Evolutionary conservation across 1,140 invertebrate genomes (phyloP).

Genomic region (Ips typographus): DNA sequence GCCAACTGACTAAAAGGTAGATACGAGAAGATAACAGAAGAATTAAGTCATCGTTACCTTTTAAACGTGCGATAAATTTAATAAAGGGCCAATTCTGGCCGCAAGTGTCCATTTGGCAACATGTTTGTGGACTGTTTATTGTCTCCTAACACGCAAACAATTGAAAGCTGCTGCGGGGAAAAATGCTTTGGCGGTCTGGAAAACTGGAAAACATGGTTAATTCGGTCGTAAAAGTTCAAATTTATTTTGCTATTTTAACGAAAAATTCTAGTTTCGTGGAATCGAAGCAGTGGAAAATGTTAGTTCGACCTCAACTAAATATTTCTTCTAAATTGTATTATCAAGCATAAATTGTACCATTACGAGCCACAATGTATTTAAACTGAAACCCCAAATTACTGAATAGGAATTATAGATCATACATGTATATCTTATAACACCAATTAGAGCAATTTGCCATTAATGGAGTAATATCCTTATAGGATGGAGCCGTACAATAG

Average conservation of each 20-base stretch:
- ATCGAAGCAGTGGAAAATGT: slow-evolving; percentile 11
- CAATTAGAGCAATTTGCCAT: slow-evolving; percentile 1
- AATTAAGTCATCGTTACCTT: neutral
- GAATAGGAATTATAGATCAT: no score
- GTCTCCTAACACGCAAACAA: slow-evolving; percentile 31
- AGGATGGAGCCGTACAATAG: neutral
- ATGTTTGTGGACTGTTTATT: slow-evolving; percentile 26
- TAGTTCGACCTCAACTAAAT: neutral
- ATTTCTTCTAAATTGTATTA: no score
- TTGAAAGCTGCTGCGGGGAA: slow-evolving; percentile 24
- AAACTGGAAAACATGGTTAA: slow-evolving; percentile 16
- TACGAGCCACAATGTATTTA: no score
- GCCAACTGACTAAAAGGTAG: neutral
- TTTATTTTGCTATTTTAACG: slow-evolving; percentile 11
- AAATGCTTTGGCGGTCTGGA: slow-evolving; percentile 6
- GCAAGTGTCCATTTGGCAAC: slow-evolving; percentile 24
- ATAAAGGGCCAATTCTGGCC: slow-evolving; percentile 7
- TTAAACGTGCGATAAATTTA: neutral
- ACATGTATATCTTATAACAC: neutral
- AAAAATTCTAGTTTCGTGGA: slow-evolving; percentile 1
- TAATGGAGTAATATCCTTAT: neutral
- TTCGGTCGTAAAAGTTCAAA: slow-evolving; percentile 13
- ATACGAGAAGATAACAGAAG: neutral
- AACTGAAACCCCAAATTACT: no score
- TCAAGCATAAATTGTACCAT: no score